A percentile compares a stretch with the other conserved stretches of the same genome.
phyloP scores from a whole-genome alignment of 2,113 vertebrate species.

The Tricholaema leucomelas region DNA sequence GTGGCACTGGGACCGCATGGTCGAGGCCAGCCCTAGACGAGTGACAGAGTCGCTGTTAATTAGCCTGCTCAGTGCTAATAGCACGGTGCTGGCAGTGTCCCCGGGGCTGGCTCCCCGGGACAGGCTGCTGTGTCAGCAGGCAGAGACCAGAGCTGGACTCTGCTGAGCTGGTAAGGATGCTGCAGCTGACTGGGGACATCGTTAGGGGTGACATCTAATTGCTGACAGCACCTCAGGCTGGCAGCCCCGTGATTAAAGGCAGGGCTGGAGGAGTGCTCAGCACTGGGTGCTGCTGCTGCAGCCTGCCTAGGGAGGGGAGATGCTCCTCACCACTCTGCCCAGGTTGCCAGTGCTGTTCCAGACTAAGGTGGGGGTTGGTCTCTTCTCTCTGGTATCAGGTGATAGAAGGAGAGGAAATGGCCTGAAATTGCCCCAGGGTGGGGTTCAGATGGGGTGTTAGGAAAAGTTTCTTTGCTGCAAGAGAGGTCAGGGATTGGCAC shows the following conservation, averaged over 20 bases:
- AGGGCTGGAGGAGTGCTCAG: neutral
- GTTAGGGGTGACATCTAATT: neutral
- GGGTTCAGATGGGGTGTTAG: no score
- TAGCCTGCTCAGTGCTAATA: accelerated
- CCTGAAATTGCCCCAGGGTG: no score
- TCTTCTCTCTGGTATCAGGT: no score
- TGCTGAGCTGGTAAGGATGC: accelerated
- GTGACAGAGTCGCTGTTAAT: accelerated
- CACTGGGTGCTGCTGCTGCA: neutral
- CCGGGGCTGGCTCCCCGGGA: neutral
- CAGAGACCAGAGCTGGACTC: neutral
- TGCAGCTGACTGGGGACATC: neutral
- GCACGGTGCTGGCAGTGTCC: accelerated
- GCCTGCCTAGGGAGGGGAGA: accelerated
- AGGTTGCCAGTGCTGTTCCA: neutral
- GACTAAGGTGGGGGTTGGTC: no score
- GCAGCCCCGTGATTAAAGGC: neutral
- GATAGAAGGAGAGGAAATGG: no score
- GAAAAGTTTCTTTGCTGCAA: no score
- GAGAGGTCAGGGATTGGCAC: no score
- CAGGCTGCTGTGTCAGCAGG: neutral
- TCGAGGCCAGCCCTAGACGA: neutral
- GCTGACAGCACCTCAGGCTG: neutral
- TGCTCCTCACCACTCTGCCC: neutral
- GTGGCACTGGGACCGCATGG: accelerated